phyloP scores from a whole-genome alignment of 2,797 vertebrate genomes.

The Coregonus sp. region DNA sequence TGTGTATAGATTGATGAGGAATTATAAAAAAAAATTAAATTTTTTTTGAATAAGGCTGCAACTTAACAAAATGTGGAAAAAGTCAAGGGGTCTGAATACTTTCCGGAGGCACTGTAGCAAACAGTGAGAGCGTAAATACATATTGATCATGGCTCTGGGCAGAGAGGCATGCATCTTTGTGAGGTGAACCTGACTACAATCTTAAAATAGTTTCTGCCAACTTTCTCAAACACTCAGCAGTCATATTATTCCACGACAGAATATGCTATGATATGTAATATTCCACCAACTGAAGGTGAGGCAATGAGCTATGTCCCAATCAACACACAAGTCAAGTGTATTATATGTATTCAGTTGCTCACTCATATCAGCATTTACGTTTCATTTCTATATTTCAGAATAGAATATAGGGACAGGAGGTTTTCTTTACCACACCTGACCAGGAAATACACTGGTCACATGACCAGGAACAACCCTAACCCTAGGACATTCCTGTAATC shows the following conservation, averaged over 20 bases:
- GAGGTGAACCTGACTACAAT: conserved; percentile 54
- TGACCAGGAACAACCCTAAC: neutral
- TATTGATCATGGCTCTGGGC: conserved; percentile 53
- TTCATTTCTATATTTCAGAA: neutral
- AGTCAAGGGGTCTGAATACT: too few species aligned
- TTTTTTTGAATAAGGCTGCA: too few species aligned
- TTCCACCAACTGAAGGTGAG: too few species aligned
- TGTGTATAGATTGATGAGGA: too few species aligned
- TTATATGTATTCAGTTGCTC: neutral
- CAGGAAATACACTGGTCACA: neutral
- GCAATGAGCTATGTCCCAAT: too few species aligned
- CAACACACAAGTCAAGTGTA: too few species aligned
- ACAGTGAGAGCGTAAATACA: conserved; percentile 58
- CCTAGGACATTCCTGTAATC: too few species aligned
- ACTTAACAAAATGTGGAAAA: too few species aligned
- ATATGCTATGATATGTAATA: neutral
- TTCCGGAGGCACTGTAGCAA: conserved; percentile 25
- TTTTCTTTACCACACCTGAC: neutral
- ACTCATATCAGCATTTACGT: neutral
- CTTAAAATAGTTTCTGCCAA: conserved; percentile 60
- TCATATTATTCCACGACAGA: neutral
- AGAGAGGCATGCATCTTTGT: conserved; percentile 31
- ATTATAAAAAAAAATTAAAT: too few species aligned
- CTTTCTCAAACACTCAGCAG: conserved; percentile 1
- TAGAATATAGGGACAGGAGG: neutral